phyloP scores from a whole-genome alignment of 2,888 invertebrate species.

The Volucella zonaria region DNA sequence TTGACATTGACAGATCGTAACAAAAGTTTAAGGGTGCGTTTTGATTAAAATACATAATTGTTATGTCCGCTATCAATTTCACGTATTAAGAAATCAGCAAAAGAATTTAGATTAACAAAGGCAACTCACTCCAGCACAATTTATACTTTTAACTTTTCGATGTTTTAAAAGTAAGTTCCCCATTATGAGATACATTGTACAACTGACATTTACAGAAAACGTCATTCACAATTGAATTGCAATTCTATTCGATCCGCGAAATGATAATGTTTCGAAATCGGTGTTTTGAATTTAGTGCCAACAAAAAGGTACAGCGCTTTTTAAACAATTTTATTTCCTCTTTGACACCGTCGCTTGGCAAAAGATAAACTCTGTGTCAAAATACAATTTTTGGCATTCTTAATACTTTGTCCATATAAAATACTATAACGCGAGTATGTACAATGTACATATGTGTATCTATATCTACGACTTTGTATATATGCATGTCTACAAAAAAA shows the following conservation, averaged over 20 bases:
- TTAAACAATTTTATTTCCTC: slow-evolving; percentile 43
- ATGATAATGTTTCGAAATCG: not conserved
- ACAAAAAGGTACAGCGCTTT: slow-evolving; percentile 30
- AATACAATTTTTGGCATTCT: slow-evolving; percentile 34
- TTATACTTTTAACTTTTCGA: not conserved
- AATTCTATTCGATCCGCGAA: slow-evolving; percentile 42
- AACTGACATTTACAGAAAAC: slow-evolving; percentile 50
- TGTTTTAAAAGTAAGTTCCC: not conserved
- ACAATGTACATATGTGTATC: not conserved
- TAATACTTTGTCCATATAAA: slow-evolving; percentile 29
- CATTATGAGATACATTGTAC: slow-evolving; percentile 42
- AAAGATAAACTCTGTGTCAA: slow-evolving; percentile 56
- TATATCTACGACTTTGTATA: not conserved
- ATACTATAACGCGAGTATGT: slow-evolving; percentile 2
- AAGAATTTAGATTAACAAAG: not conserved
- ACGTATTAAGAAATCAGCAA: too few species aligned
- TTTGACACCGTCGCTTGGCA: slow-evolving; percentile 50
- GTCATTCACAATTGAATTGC: slow-evolving; percentile 56
- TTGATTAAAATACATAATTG: too few species aligned
- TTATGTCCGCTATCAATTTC: too few species aligned
- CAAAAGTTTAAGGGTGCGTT: too few species aligned
- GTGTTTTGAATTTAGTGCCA: slow-evolving; percentile 51
- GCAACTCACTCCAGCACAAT: slow-evolving; percentile 8
- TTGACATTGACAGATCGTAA: too few species aligned
- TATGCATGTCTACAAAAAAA: slow-evolving; percentile 5